phyloP scores from a whole-genome alignment of 1,140 invertebrate species.

The Macrostomum lignano region DNA sequence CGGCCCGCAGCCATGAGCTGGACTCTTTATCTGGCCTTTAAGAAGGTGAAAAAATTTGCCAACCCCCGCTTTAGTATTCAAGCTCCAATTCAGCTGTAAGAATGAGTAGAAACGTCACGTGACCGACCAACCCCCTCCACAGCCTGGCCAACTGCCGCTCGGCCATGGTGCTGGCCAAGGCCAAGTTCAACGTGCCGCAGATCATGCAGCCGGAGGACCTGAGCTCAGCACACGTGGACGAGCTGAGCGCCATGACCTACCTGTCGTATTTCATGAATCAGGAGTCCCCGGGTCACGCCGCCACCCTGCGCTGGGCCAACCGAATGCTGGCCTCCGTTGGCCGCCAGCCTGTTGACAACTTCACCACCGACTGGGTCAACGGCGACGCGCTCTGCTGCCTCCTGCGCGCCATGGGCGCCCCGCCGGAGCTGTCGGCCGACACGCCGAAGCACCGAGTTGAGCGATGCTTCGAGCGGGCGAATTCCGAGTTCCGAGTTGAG shows the following conservation, averaged over 20 bases:
- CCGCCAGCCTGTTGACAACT: slow-evolving; percentile 34
- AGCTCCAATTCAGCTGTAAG: too few relatives aligned
- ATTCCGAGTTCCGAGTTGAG: slow-evolving; percentile 54
- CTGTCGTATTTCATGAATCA: slow-evolving; percentile 92
- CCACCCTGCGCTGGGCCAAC: slow-evolving; percentile 67
- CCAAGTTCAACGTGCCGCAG: slow-evolving; percentile 61
- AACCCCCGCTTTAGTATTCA: not conserved
- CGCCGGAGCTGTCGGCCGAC: too few relatives aligned
- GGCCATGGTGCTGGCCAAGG: slow-evolving; percentile 64
- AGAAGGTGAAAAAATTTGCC: not conserved
- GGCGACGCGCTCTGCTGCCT: slow-evolving; percentile 51
- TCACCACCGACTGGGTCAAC: slow-evolving; percentile 74
- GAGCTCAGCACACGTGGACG: slow-evolving; percentile 71
- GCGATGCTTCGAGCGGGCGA: too few relatives aligned
- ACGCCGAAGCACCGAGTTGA: too few relatives aligned
- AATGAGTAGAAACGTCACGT: too few relatives aligned
- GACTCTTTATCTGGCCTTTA: too few relatives aligned
- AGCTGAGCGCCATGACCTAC: slow-evolving; percentile 89
- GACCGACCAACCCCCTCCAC: slow-evolving; percentile 2
- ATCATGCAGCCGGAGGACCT: slow-evolving; percentile 79
- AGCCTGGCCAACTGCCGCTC: slow-evolving; percentile 59
- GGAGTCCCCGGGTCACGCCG: slow-evolving; percentile 61
- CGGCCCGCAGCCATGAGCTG: too few relatives aligned
- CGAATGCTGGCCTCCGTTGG: slow-evolving; percentile 17
- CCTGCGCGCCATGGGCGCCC: slow-evolving; percentile 47